phyloP scores from a whole-genome alignment of 2,797 vertebrate species.

The Tadarida brasiliensis region DNA sequence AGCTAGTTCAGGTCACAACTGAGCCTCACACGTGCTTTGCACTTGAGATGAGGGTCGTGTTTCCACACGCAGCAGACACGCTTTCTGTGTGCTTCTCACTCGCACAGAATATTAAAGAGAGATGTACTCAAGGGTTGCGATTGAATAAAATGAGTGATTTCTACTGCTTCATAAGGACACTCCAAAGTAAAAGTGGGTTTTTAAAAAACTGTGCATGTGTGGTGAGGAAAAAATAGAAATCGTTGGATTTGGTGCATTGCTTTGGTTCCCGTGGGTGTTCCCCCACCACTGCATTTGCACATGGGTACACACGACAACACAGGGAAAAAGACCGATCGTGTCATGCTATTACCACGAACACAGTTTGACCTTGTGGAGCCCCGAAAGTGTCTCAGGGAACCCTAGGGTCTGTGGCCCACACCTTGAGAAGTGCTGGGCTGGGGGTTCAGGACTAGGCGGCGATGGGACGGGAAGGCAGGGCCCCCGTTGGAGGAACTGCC shows the following conservation, averaged over 20 bases:
- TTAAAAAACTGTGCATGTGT: background rate
- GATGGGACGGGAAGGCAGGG: background rate
- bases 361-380: background rate
- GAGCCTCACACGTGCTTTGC: rapidly evolving
- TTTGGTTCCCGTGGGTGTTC: background rate
- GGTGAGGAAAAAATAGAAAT: background rate
- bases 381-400: background rate
- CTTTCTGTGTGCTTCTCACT: background rate
- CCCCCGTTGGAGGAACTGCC: background rate
- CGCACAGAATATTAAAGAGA: background rate
- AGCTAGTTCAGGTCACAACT: background rate
- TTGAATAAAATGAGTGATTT: slow-evolving; percentile 19
- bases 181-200: slow-evolving; percentile 25
- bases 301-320: background rate
- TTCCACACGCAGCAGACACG: background rate
- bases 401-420: too few species aligned
- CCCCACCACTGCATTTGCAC: background rate
- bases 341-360: background rate
- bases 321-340: background rate
- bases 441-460: background rate
- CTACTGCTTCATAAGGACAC: background rate
- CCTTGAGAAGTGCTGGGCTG: background rate
- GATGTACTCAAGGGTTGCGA: background rate
- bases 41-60: background rate
- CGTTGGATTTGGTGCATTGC: background rate